These are phyloP conservation scores for Lamellibrachia luymesi DNA, from an alignment of 1,140 invertebrate genomes.

Conservation along the genomic window DNA sequence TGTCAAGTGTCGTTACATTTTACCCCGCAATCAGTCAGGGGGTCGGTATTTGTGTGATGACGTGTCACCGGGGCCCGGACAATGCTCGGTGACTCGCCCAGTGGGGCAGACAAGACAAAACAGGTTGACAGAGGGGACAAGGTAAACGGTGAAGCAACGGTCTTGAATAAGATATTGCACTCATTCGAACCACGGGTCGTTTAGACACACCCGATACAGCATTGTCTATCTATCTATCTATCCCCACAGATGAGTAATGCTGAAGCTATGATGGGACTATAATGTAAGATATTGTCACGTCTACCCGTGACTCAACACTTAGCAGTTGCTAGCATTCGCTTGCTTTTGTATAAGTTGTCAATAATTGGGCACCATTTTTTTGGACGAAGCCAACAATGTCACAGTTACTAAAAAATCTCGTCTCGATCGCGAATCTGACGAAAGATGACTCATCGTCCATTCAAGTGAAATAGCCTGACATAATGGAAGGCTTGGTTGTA, in stretches of 20 bases:
- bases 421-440: background rate
- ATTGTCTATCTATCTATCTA: background rate
- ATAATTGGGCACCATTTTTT: background rate
- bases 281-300: background rate
- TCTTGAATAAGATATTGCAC: background rate
- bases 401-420: background rate
- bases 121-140: background rate
- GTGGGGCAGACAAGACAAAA: background rate
- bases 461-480: background rate
- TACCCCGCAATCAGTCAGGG: background rate
- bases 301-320: background rate
- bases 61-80: background rate
- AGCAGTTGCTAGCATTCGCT: background rate
- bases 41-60: background rate
- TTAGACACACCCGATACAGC: background rate
- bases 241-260: background rate
- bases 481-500: background rate
- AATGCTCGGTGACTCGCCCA: background rate
- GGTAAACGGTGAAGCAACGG: background rate
- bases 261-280: background rate
- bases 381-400: background rate
- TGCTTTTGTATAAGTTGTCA: background rate
- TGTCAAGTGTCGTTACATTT: background rate
- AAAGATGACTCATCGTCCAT: background rate
- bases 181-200: background rate